phyloP scores from a whole-genome alignment of 2,888 invertebrate genomes.

The Epistrophella euchroma region DNA sequence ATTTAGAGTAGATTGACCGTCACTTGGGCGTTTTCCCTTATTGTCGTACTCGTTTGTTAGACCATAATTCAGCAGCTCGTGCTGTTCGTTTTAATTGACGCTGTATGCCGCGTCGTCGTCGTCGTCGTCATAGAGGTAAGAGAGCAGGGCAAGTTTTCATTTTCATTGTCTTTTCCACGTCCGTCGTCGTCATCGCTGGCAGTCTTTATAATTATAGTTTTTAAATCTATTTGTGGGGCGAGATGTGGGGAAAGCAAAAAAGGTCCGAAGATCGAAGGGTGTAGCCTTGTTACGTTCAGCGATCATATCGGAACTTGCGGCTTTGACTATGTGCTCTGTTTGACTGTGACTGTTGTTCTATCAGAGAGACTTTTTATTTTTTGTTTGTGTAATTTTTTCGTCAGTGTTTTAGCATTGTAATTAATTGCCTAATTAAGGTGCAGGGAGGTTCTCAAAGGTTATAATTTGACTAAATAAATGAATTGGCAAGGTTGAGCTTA shows the following conservation, averaged over 20 bases:
- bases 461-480: slow-evolving; percentile 38
- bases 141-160: slow-evolving; percentile 31
- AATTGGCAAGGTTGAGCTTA: slow-evolving; percentile 54
- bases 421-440: slow-evolving; percentile 74
- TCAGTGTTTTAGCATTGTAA: slow-evolving; percentile 61
- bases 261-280: slow-evolving; percentile 72
- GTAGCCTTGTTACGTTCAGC: slow-evolving; percentile 73
- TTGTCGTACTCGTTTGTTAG: slow-evolving; percentile 7
- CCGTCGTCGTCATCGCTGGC: slow-evolving; percentile 39
- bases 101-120: slow-evolving; percentile 8
- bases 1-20: slow-evolving; percentile 56
- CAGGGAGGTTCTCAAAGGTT: slow-evolving; percentile 69
- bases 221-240: slow-evolving; percentile 34
- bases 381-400: slow-evolving; percentile 16
- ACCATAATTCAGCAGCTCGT: slow-evolving; percentile 35
- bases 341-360: slow-evolving; percentile 59
- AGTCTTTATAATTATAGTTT: slow-evolving; percentile 66
- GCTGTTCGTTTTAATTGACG: slow-evolving; percentile 59
- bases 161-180: slow-evolving; percentile 39
- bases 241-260: slow-evolving; percentile 35
- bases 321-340: slow-evolving; percentile 14
- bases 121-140: slow-evolving; percentile 4
- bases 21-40: slow-evolving; percentile 57
- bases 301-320: slow-evolving; percentile 59
- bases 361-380: slow-evolving; percentile 4